Evolutionary conservation across 2,113 vertebrate genomes (phyloP).

Genomic region (Lasiurus cinereus): DNA sequence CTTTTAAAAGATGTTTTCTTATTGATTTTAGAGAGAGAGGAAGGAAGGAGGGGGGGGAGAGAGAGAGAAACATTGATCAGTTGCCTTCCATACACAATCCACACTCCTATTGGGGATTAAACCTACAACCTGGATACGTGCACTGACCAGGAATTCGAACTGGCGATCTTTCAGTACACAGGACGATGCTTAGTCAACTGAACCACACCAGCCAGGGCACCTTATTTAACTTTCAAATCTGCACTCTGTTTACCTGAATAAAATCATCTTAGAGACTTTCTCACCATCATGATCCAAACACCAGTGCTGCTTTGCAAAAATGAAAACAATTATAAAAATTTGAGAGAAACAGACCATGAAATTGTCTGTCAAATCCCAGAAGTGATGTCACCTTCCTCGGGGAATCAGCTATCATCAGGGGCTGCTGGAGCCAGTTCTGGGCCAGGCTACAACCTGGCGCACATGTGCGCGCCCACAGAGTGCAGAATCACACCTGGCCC

Average conservation of each 20-base stretch:
- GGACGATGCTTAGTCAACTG: too few species aligned
- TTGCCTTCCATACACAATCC: too few species aligned
- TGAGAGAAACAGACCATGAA: background rate
- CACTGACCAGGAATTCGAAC: too few species aligned
- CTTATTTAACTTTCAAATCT: background rate
- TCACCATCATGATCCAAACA: background rate
- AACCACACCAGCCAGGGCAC: too few species aligned
- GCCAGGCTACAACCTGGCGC: background rate
- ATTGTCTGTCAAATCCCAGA: background rate
- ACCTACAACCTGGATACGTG: too few species aligned
- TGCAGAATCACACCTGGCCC: background rate
- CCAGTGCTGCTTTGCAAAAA: background rate
- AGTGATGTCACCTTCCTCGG: rapidly evolving
- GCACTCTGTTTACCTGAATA: background rate
- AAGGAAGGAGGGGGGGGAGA: too few species aligned
- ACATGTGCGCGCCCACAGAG: rapidly evolving
- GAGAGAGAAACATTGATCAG: too few species aligned
- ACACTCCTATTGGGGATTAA: too few species aligned
- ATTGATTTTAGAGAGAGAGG: too few species aligned
- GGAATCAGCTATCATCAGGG: rapidly evolving
- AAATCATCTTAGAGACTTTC: background rate
- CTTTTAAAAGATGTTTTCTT: too few species aligned
- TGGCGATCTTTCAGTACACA: too few species aligned
- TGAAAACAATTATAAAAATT: background rate
- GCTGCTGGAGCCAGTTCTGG: too few species aligned